Evolutionary conservation across 2,888 invertebrate species (phyloP), one percentile per base, ranked within the genome.

Genomic region (Synergus itoensis): DNA sequence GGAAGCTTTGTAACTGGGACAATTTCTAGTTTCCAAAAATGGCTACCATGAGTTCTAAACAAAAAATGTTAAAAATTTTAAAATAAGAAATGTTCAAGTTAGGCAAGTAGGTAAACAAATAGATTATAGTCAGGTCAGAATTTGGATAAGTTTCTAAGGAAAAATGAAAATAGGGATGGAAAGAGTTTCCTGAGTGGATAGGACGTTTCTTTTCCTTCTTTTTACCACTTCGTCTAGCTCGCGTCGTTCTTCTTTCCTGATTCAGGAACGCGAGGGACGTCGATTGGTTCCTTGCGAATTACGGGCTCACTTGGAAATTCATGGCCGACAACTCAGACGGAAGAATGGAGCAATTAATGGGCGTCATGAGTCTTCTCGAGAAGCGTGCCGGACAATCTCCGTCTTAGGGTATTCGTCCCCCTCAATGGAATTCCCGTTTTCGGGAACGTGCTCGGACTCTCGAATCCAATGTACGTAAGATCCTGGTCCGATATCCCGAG

Each of bases 321-420:
- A 88, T 86, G 87, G 80, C 81, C 84, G 86, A 82, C 83, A 84
- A 85, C 83, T 84, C 82, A 82, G 82, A 82, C 77, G 84, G 84
- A 89, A 88, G 87, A 88, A 89, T 86, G 85, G 85, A 85, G 85
- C 87, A 87, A 89, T 89, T 89, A 89, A 89, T 88, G 86, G 86
- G 79, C 84, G 85, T 84, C 86, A 85, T 87, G 87, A 87, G 86
- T 86, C 86, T 86, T 86, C 82, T 81, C 76, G 78, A 81, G 77
- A 83, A 75, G 84, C 84, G 85, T 84, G 84, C 81, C 76, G 84
- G 85, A 86, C 84, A 83, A 85, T 84, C 81, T 75, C 64, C 45
- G 77, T 78, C 81, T 79, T 73, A 64, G 75, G 80, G 67, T 43
- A 67, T 67, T 67, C 67, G 67, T 48, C 69, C 48, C 69, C 40